Conservation (phyloP, 2,888 invertebrate species). For the Plebejus melissa region DNA sequence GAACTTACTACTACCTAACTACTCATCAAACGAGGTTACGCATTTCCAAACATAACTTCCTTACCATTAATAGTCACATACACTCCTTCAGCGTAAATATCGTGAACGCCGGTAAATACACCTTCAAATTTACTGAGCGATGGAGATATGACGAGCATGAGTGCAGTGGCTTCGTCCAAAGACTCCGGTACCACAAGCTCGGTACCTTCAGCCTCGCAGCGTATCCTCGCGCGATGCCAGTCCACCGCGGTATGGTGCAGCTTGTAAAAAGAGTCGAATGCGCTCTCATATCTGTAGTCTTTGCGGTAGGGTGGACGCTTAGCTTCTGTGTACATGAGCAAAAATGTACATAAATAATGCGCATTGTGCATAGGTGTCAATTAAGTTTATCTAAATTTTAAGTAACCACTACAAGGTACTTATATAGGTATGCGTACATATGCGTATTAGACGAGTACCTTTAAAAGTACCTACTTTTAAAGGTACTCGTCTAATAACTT, state of each 20-base stretch:
- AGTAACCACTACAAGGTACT: no score
- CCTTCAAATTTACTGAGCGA: slow-evolving; percentile 45
- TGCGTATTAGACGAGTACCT: no score
- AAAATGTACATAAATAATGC: no score
- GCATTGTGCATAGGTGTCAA: background rate
- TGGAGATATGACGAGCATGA: slow-evolving; percentile 45
- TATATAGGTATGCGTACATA: no score
- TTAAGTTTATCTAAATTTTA: no score
- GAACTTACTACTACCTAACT: no score
- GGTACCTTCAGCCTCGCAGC: slow-evolving; percentile 50
- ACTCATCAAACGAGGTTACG: no score
- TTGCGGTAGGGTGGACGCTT: slow-evolving; percentile 47
- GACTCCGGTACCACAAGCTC: slow-evolving; percentile 47
- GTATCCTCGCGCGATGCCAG: slow-evolving; percentile 47
- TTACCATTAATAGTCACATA: slow-evolving; percentile 50
- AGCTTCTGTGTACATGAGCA: slow-evolving; percentile 38
- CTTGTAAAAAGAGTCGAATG: slow-evolving; percentile 51
- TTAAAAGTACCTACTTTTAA: no score
- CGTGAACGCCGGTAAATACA: slow-evolving; percentile 51
- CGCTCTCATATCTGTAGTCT: slow-evolving; percentile 52
- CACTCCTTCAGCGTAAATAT: slow-evolving; percentile 49
- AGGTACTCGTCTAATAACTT: no score
- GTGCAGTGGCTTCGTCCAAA: slow-evolving; percentile 50
- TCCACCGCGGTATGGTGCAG: slow-evolving; percentile 43
- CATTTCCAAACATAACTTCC: background rate